Base-by-base conservation (phyloP, 2,888 invertebrate genomes). In the Spicauda simplicius region DNA sequence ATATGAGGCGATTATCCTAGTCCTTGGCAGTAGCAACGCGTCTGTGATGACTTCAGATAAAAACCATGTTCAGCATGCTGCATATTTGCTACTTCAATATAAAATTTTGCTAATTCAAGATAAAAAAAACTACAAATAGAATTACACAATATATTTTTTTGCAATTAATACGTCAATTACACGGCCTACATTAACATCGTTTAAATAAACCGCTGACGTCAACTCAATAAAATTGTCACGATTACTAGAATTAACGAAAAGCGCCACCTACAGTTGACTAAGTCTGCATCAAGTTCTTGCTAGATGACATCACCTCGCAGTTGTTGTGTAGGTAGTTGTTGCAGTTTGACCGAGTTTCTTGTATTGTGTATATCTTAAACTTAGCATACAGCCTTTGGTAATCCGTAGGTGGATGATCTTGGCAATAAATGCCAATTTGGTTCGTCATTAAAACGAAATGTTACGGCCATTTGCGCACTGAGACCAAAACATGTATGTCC, bases 271-370 rank as follows among this genome's bases (percentile, higher is more conserved):
- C 25, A 41, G 14, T 25, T 65, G 65, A 65, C 25, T 65, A 59
- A 61, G 37, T 25, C 62, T 65, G 18, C 18, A 53, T 54, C 54
- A 59, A 59, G 59, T 65, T 53, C 54, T 59, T 65, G 53, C 30
- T 12, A 14, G 19, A 54, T 65, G 65, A 65, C 59, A 59, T 65
- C 65, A 59, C 54, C 53, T 58, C 12, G 37, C 12, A 52, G 10
- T 19, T 18, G 56, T 41, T 50, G 41, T 58, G 64, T 64, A 45
- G 65, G 59, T 65, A 54, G 65, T 20, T 41, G 53, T 18, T 37
- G 62, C 62, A 41, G 57, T 59, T 59, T 48, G 65, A 65, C 65
- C 59, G 65, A 59, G 65, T 54, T 59, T 48, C 65, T 59, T 14
- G 16, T 25, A 52, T 64, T 57, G 33, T 57, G 14, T 19, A 48